Base-by-base conservation (phyloP, 2,113 vertebrate species). In the Alligator mississippiensis region DNA sequence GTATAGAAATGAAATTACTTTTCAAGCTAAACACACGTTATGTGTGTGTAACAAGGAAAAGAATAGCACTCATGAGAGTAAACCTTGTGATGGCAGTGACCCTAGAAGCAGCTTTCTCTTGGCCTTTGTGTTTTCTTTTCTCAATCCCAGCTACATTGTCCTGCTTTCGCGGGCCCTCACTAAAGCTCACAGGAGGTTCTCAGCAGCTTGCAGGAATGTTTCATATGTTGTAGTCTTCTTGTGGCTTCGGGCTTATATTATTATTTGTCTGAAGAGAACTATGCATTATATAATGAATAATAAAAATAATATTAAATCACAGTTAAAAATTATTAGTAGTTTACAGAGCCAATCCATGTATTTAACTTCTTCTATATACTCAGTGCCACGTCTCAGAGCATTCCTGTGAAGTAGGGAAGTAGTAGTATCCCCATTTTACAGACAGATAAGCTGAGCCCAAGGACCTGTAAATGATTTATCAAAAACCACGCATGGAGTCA, bases 1-100 rank as follows among this genome's bases (percentile, higher is more conserved):
- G 63, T 47, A 94, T 0, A 66, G 70, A 13, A 93, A 54, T 80
- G 83, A 54, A 24, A 85, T 47, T 47, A 47, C 9, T 47, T 47
- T 24, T n/a, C 34, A 66, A 27, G 80, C 79, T 84, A 82, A 89
- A 86, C 80, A 80, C 5, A 34, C 6, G 80, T 85, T 60, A 2
- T 90, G 93, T 93, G 54, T 93, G 5, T 79, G 19, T 85, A 70
- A 74, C 15, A 79, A 82, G 77, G 17, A 19, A n/a, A 63, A 87
- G 83, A 74, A 11, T 2, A 1, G 2, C 27, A 10, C 2, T 70
- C 89, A 11, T 61, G n/a, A 89, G 77, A 64, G 30, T 72, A 34
- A 34, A 24, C 68, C 68, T 38, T 72, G 30, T 38, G 11, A 38
- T 24, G 17, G 38, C 34, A 72, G 30, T 21, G 34, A 10, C 18